These are phyloP conservation scores for Drosophila acutilabella DNA, from an alignment of 2,888 invertebrate species.

Conservation along the genomic window DNA sequence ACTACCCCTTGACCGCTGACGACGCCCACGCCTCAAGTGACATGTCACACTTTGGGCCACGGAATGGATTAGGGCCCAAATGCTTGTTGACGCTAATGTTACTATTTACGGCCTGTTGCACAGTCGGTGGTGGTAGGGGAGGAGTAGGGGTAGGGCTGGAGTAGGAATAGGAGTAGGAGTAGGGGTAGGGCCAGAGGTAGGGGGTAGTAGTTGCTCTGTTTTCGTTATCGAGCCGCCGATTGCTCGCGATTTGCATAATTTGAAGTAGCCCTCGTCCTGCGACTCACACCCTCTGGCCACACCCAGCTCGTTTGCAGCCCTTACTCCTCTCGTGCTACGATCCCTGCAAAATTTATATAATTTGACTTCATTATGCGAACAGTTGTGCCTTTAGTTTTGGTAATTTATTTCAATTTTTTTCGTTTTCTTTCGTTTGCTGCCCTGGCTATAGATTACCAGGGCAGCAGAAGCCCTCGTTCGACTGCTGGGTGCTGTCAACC, in stretches of 20 bases:
- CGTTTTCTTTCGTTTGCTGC: neutral
- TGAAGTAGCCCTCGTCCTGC: slow-evolving; percentile 25
- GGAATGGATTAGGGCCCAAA: slow-evolving; percentile 56
- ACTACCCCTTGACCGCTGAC: neutral
- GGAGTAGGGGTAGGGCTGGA: too few species aligned
- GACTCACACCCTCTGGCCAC: neutral
- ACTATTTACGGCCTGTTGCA: slow-evolving; percentile 67
- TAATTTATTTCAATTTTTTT: slow-evolving; percentile 84
- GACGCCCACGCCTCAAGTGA: slow-evolving; percentile 36
- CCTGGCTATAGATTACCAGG: slow-evolving; percentile 43
- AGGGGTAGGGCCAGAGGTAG: too few species aligned
- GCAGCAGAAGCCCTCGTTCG: slow-evolving; percentile 4
- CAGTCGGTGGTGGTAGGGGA: slow-evolving; percentile 30
- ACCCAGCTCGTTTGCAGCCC: slow-evolving; percentile 70
- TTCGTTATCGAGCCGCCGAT: slow-evolving; percentile 37
- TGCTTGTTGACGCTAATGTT: slow-evolving; percentile 76
- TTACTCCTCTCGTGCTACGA: neutral
- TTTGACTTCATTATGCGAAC: slow-evolving; percentile 83
- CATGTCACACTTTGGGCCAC: slow-evolving; percentile 56
- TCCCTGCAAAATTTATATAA: slow-evolving; percentile 48
- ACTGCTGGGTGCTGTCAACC: slow-evolving; percentile 29
- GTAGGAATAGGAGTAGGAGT: neutral
- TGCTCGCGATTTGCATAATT: slow-evolving; percentile 78
- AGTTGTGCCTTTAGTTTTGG: slow-evolving; percentile 84
- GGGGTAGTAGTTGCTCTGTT: neutral